A percentile compares a stretch with the other conserved stretches of the same genome.
Conservation (phyloP, 1,140 invertebrate genomes). For the Apis cerana region DNA sequence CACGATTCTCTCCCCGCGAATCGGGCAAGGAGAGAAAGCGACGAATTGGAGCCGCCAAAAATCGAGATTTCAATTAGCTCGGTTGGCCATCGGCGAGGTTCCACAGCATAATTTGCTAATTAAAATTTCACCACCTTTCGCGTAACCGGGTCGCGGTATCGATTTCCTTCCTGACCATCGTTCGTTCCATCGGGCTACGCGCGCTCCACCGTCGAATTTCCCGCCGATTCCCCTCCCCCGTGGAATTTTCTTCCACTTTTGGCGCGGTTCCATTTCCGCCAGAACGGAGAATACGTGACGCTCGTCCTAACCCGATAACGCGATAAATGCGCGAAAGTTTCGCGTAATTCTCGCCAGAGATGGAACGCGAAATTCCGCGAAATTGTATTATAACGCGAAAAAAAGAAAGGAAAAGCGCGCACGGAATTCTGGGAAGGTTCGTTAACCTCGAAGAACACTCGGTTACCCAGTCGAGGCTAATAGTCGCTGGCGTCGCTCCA, state of each 20-base stretch:
- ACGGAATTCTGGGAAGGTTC: neutral
- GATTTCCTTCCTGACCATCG: neutral
- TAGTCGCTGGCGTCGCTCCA: neutral
- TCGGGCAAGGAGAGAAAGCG: no score
- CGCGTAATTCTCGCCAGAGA: neutral
- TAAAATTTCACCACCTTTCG: conserved; percentile 1
- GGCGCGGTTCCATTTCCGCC: no score
- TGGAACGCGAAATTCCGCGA: neutral
- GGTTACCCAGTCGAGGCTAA: neutral
- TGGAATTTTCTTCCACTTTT: no score
- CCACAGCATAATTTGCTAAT: conserved; percentile 1
- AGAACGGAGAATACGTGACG: no score
- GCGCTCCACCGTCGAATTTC: neutral
- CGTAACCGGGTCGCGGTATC: neutral
- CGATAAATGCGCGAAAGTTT: neutral
- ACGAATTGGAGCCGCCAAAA: neutral
- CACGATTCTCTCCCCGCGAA: neutral
- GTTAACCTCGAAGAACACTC: neutral
- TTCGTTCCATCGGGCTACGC: neutral
- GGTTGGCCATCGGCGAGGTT: no score
- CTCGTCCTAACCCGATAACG: no score
- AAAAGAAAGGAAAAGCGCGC: neutral
- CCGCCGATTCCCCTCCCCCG: neutral
- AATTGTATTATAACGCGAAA: no score
- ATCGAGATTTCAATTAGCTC: conserved; percentile 6